These are phyloP conservation scores for Nemoura dubitans DNA, from an alignment of 2,888 invertebrate species.

Conservation along the genomic window DNA sequence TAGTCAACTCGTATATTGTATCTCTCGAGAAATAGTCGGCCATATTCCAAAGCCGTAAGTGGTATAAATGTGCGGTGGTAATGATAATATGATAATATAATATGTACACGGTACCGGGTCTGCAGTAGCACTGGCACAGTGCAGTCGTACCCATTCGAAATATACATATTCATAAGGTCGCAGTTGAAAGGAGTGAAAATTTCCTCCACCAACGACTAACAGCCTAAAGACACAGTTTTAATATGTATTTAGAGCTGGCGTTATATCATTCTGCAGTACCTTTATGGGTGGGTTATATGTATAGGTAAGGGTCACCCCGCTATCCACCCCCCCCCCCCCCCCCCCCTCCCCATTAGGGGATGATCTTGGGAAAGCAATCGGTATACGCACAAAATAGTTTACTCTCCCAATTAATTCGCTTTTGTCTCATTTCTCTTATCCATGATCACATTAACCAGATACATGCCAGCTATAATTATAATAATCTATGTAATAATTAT, in stretches of 20 bases:
- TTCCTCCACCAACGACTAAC: slow-evolving; percentile 1
- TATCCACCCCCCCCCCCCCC: too few species aligned
- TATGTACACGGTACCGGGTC: background rate
- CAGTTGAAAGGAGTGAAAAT: slow-evolving; percentile 41
- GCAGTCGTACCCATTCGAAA: slow-evolving; percentile 1
- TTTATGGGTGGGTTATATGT: background rate
- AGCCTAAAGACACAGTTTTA: background rate
- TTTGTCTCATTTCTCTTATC: too few species aligned
- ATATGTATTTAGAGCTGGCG: background rate
- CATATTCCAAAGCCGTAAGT: slow-evolving; percentile 39
- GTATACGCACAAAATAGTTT: too few species aligned
- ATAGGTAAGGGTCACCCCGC: too few species aligned
- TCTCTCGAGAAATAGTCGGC: slow-evolving; percentile 19
- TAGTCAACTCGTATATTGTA: slow-evolving; percentile 36
- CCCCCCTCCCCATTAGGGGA: too few species aligned
- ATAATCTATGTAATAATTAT: too few species aligned
- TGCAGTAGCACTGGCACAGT: background rate
- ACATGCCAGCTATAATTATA: too few species aligned
- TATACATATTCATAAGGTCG: slow-evolving; percentile 42
- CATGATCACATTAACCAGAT: too few species aligned
- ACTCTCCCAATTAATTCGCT: too few species aligned
- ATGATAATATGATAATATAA: slow-evolving; percentile 15
- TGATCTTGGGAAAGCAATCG: too few species aligned
- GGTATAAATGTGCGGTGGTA: slow-evolving; percentile 44
- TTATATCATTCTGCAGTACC: slow-evolving; percentile 16